Evolutionary conservation across 2,113 vertebrate genomes (phyloP), one percentile per base, ranked within the genome.

Genomic region (Hepsetus odoe): DNA sequence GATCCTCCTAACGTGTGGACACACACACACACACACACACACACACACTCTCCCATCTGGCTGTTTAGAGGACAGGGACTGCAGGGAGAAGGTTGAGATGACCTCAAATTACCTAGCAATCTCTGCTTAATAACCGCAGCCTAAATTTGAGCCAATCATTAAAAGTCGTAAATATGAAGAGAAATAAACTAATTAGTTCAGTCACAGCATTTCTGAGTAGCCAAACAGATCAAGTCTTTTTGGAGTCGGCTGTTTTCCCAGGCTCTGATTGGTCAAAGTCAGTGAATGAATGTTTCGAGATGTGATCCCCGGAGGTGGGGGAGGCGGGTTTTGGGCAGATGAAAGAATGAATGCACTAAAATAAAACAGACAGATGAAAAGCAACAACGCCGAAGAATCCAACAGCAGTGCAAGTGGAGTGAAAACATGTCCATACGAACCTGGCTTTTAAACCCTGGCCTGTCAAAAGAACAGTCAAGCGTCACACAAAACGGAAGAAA

Each of bases 381-480:
- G 95, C 94, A 92, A 94, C 94, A 97, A 92, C 89, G 89, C 87
- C 91, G 96, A 96, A 95, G 92, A 97, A 95, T 98, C 96, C 97
- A 98, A 97, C 96, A 99, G 96, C 96, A 96, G 97, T 99, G 97
- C 98, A 99, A 97, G 97, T 98, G 96, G 97, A 98, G 96, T 97
- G 96, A 98, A 99, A 98, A 96, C 97, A 98, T 98, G 97, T 99
- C 97, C 96, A 99, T 99, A 99, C 98, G 96, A 99, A 99, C 97
- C 98, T 99, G 97, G 97, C 95, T 99, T 99, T 99, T 98, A 95
- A 99, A 98, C 91, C 92, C 97, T 97, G 97, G 97, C 96, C 97
- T 99, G 97, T 99, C 97, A 99, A 99, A 99, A 98, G 96, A 99
- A 99, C 97, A 99, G 96, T 99, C 97, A 99, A 97, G 99, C 97